Conservation (phyloP, 1,140 invertebrate genomes). For the Zaprionus nigranus region DNA sequence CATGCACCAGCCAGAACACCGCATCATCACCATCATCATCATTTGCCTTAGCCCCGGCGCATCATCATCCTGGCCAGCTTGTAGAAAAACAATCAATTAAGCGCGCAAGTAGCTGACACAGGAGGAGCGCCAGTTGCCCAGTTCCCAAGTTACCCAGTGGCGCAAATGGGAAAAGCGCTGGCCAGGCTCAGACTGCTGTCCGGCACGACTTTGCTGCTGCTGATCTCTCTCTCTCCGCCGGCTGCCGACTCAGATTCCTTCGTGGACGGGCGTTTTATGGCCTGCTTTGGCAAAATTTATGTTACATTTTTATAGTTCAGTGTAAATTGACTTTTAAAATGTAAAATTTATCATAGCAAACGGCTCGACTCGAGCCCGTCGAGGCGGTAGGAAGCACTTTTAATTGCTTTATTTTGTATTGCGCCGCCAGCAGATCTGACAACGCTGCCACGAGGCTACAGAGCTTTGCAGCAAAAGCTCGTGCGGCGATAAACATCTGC, state of each 20-base stretch:
- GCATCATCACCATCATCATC: background rate
- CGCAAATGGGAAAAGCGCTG: constrained; percentile 15
- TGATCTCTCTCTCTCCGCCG: background rate
- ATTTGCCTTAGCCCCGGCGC: background rate
- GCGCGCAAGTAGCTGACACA: constrained; percentile 74
- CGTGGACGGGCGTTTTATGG: constrained; percentile 66
- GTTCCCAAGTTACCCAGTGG: constrained; percentile 48
- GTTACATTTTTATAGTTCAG: constrained; percentile 83
- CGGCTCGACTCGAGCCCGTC: background rate
- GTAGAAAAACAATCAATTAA: constrained; percentile 83
- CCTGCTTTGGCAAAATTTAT: constrained; percentile 80
- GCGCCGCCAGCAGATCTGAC: constrained; percentile 50
- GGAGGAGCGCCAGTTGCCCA: constrained; percentile 64
- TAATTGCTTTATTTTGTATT: constrained; percentile 57
- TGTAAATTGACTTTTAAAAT: constrained; percentile 83
- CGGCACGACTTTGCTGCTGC: background rate
- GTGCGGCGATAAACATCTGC: constrained; percentile 54
- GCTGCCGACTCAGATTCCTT: background rate
- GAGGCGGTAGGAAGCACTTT: constrained; percentile 40
- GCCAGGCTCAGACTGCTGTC: background rate
- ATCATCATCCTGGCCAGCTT: constrained; percentile 53
- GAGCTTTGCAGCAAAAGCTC: constrained; percentile 52
- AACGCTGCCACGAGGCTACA: constrained; percentile 39
- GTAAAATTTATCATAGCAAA: constrained; percentile 80
- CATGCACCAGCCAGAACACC: constrained; percentile 23